Evolutionary conservation across 2,113 vertebrate genomes (phyloP), one percentile per base, ranked within the genome.

Genomic region (Oncorhynchus nerka): DNA sequence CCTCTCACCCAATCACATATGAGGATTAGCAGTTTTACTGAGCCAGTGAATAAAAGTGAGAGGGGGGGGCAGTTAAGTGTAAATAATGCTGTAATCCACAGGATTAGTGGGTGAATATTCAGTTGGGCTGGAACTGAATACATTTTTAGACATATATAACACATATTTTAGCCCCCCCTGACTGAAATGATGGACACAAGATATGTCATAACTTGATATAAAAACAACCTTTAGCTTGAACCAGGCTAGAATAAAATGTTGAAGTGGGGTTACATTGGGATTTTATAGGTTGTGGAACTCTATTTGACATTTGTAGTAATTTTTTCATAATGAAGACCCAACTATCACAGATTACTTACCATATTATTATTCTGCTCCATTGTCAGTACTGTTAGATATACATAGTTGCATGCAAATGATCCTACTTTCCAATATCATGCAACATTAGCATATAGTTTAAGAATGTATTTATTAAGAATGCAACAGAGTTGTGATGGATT

Each of bases 391-490:
- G 59, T 62, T 45, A 55, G 12, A 16, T 55, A 55, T 55, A 55
- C 12, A 9, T 9, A 24, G 4, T 62, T 62, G 7, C n/a, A 9
- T 62, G n/a, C 59, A 62, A 62, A 22, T 11, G 4, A 62, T 16
- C 59, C 7, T 55, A 55, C 16, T 62, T 24, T 62, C 16, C 39
- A 62, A 62, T 22, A 62, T 62, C 20, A n/a, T 22, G 20, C 59
- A 62, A 26, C 45, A 16, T 22, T 24, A 15, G 39, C 19, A 49
- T 48, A 24, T 70, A 51, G 70, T 81, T 59, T 89, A 86, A 79
- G 82, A 89, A 90, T 87, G 85, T 24, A 72, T 92, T 45, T 93
- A 91, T 90, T 91, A 86, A 87, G 78, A 89, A 79, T 89, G 85
- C 89, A 90, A 89, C 85, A 79, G 61, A 71, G 80, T 79, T 80